phyloP scores from a whole-genome alignment of 2,888 invertebrate species.

The Gymnosoma rotundatum region DNA sequence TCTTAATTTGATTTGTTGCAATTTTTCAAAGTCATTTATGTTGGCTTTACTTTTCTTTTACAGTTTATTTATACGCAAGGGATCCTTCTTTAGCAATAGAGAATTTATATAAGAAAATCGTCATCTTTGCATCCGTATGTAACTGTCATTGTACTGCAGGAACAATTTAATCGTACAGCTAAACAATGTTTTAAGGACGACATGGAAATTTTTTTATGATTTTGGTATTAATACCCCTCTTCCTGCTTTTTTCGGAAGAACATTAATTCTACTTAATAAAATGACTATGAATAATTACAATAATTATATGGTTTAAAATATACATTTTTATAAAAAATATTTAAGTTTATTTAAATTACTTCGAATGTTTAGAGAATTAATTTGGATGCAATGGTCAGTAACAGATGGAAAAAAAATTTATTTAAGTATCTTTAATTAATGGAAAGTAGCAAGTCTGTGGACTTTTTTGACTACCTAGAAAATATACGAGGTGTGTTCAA shows the following conservation, averaged over 20 bases:
- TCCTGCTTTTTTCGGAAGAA: slow-evolving; percentile 16
- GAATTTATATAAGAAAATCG: slow-evolving; percentile 34
- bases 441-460: too few relatives aligned
- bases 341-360: too few relatives aligned
- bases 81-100: slow-evolving; percentile 25
- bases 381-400: too few relatives aligned
- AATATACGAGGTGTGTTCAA: too few relatives aligned
- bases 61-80: slow-evolving; percentile 14
- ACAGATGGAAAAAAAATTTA: too few relatives aligned
- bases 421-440: too few relatives aligned
- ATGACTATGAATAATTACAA: slow-evolving; percentile 50
- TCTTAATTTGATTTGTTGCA: slow-evolving; percentile 69
- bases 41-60: slow-evolving; percentile 45
- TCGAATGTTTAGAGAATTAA: too few relatives aligned
- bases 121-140: slow-evolving; percentile 48
- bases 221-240: neutral
- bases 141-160: slow-evolving; percentile 17
- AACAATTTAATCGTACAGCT: neutral
- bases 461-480: too few relatives aligned
- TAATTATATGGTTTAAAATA: slow-evolving; percentile 32
- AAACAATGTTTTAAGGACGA: neutral
- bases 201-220: slow-evolving; percentile 41
- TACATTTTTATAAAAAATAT: neutral
- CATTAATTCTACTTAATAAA: slow-evolving; percentile 43
- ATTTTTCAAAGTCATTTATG: slow-evolving; percentile 71